Evolutionary conservation across 2,888 invertebrate genomes (phyloP), one percentile per base, ranked within the genome.

Genomic region (Chalcis sispes): DNA sequence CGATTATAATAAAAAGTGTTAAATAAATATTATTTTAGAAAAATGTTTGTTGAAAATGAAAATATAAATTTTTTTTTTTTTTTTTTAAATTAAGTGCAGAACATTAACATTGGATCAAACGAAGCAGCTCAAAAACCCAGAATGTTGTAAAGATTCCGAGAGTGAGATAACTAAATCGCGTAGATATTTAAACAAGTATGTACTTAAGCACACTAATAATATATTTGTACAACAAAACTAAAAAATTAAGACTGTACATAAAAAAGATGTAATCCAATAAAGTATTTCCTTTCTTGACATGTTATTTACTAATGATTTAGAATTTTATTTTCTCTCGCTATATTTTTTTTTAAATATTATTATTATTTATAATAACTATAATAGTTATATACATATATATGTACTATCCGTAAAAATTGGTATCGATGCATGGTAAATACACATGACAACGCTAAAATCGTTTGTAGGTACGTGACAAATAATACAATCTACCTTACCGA

Each of bases 161-260:
- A 59, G 46, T 65, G 46, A 72, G 64, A 62, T 52, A 48, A 56
- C 42, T 69, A 18, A 73, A 70, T 54, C 13, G 42, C 48, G 50
- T 64, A 73, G 25, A 8, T 61, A n/a, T 64, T 62, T 75, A 75
- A 58, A 56, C 56, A 70, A 75, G 42, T 72, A 67, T 70, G 61
- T 62, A 72, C 46, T 48, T 69, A 73, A 77, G 65, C 73, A 77
- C 72, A 72, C 36, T 75, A 7, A 80, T 80, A 82, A 80, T 83
- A 82, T 82, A 81, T 83, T 83, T 83, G 81, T 83, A 82, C 81
- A 80, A 81, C 77, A 80, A 81, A 66, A 72, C 8, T 20, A 50
- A 15, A 50, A 77, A 81, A 71, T 8, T 80, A 82, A 79, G 79
- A 77, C 75, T 83, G 82, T 83, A 83, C 79, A 83, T 82, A 83